Conservation (phyloP, 2,888 invertebrate species). For the Dicycla oo region DNA sequence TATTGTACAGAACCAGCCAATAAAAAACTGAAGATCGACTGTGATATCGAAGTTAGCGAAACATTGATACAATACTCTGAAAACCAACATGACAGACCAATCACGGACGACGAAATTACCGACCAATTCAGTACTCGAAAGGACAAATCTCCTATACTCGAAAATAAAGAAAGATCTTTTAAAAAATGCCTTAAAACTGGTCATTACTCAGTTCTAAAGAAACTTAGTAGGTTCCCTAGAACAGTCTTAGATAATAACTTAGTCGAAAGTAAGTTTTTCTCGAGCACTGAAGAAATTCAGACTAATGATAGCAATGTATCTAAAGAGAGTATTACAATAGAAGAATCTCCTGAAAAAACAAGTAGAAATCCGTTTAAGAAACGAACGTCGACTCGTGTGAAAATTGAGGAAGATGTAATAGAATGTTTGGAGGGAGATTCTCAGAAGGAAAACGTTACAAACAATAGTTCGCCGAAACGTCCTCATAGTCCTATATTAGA, state of each 20-base stretch:
- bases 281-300: constrained; percentile 29
- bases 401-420: constrained; percentile 60
- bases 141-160: constrained; percentile 84
- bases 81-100: constrained; percentile 67
- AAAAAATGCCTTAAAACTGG: constrained; percentile 77
- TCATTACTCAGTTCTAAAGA: constrained; percentile 80
- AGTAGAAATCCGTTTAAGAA: constrained; percentile 63
- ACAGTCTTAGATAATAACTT: constrained; percentile 84
- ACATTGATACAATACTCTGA: constrained; percentile 66
- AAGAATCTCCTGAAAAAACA: constrained; percentile 73
- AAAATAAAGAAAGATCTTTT: constrained; percentile 83
- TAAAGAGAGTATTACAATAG: constrained; percentile 67
- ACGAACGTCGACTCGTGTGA: constrained; percentile 1
- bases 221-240: constrained; percentile 88
- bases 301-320: constrained; percentile 52
- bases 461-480: constrained; percentile 72
- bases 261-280: constrained; percentile 91
- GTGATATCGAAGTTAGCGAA: constrained; percentile 58
- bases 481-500: constrained; percentile 77
- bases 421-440: constrained; percentile 72
- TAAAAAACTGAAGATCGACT: constrained; percentile 78
- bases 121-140: constrained; percentile 64
- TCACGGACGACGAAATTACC: constrained; percentile 66
- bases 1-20: constrained; percentile 81
- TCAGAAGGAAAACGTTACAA: constrained; percentile 81